A percentile compares a stretch with the other conserved stretches of the same genome.
phyloP scores from a whole-genome alignment of 2,888 invertebrate species.

The Fragum whitleyi region DNA sequence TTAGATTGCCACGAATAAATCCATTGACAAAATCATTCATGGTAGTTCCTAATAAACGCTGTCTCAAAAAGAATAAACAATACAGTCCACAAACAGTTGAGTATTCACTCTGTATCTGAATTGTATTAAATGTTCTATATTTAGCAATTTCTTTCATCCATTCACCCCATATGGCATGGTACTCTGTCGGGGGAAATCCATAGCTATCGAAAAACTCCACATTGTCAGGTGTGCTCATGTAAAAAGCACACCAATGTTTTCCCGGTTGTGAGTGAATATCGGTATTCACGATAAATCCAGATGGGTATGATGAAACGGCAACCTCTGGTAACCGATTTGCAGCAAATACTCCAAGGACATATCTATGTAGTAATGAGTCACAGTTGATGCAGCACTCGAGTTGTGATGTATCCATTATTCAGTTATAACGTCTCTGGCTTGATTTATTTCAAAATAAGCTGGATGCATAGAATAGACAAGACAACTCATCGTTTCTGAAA shows the following conservation, averaged over 20 bases:
- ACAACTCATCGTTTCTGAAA: conserved; percentile 25
- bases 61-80: too few relatives aligned
- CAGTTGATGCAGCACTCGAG: conserved; percentile 26
- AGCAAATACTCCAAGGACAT: conserved; percentile 30
- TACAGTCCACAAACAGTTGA: conserved; percentile 37
- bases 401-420: conserved; percentile 34
- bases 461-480: conserved; percentile 30
- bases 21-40: neutral
- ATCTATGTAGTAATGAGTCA: conserved; percentile 15
- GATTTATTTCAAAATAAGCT: conserved; percentile 31
- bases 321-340: conserved; percentile 32
- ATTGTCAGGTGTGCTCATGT: neutral
- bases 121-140: neutral
- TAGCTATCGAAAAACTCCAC: conserved; percentile 27
- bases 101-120: conserved; percentile 30
- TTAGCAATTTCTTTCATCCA: too few relatives aligned
- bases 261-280: conserved; percentile 23
- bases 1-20: conserved; percentile 2
- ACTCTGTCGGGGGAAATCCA: neutral
- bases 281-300: conserved; percentile 32
- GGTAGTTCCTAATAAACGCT: neutral
- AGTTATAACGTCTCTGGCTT: conserved; percentile 26
- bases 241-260: conserved; percentile 34
- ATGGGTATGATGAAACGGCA: neutral
- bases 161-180: neutral